These are phyloP conservation scores for Athetis lepigone DNA, from an alignment of 2,888 invertebrate genomes.

Conservation along the genomic window DNA sequence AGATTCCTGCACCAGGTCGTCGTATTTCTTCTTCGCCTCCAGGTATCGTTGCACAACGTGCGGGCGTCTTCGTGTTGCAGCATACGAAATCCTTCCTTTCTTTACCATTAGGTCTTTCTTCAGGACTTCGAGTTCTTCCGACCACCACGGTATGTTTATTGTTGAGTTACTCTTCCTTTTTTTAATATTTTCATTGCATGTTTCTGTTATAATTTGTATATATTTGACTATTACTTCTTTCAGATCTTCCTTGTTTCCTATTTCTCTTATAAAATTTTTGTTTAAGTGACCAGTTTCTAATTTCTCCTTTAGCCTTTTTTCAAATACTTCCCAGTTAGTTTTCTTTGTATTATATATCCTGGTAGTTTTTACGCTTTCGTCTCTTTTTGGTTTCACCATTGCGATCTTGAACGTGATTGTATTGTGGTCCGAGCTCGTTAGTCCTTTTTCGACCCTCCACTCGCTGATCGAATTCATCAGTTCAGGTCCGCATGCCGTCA, in stretches of 20 bases:
- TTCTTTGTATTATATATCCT: conserved; percentile 18
- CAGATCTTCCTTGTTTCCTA: conserved; percentile 19
- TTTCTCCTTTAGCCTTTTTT: conserved; percentile 25
- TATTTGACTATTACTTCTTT: conserved; percentile 6
- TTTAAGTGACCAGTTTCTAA: too few relatives aligned
- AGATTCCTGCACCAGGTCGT: conserved; percentile 22
- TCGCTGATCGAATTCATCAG: conserved; percentile 6
- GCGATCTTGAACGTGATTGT: conserved; percentile 49
- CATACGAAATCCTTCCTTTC: background rate
- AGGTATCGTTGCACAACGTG: conserved; percentile 34
- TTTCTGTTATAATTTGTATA: too few relatives aligned
- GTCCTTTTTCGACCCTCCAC: conserved; percentile 37
- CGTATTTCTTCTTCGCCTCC: conserved; percentile 36
- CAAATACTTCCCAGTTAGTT: conserved; percentile 49
- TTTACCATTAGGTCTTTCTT: conserved; percentile 12
- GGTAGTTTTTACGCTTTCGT: too few relatives aligned
- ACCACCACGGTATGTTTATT: conserved; percentile 59
- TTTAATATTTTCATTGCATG: conserved; percentile 33
- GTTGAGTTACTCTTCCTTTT: conserved; percentile 10
- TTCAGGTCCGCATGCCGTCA: too few relatives aligned
- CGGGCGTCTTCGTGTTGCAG: conserved; percentile 2
- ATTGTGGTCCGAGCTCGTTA: conserved; percentile 55
- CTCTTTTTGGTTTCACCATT: background rate
- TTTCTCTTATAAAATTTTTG: too few relatives aligned
- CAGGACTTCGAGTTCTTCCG: conserved; percentile 26